Evolutionary conservation across 2,113 vertebrate species (phyloP).

Genomic region (Oreochromis spilurus): DNA sequence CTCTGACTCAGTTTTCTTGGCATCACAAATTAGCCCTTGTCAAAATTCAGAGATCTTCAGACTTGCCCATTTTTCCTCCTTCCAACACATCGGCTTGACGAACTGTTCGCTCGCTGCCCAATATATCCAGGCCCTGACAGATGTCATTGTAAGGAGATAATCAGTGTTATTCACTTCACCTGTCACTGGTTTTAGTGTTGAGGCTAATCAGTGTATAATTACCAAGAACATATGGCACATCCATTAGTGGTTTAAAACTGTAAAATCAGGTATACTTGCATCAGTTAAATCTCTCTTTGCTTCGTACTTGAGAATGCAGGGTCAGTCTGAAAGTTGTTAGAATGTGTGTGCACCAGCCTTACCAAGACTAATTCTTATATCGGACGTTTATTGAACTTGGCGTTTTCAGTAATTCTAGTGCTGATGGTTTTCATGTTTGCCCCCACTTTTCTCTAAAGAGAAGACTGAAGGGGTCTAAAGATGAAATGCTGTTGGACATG

Average conservation of each 20-base stretch:
- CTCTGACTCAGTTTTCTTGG: background rate
- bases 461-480: conserved; percentile 42
- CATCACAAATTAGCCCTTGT: background rate
- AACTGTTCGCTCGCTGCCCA: background rate
- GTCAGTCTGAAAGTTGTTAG: background rate
- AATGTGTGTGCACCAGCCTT: background rate
- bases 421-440: conserved; percentile 23
- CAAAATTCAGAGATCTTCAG: background rate
- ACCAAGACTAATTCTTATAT: background rate
- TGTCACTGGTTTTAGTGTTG: background rate
- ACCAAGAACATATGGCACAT: background rate
- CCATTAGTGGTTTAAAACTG: background rate
- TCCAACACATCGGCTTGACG: background rate
- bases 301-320: background rate
- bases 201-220: background rate
- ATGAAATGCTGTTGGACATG: conserved; percentile 64
- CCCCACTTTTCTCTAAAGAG: background rate
- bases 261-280: background rate
- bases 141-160: background rate
- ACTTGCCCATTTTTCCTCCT: background rate
- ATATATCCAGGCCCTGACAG: background rate
- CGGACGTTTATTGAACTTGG: conserved; percentile 14
- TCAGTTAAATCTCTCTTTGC: background rate
- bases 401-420: background rate
- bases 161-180: background rate